phyloP scores from a whole-genome alignment of 2,888 invertebrate species.

The Frankliniella intonsa region DNA sequence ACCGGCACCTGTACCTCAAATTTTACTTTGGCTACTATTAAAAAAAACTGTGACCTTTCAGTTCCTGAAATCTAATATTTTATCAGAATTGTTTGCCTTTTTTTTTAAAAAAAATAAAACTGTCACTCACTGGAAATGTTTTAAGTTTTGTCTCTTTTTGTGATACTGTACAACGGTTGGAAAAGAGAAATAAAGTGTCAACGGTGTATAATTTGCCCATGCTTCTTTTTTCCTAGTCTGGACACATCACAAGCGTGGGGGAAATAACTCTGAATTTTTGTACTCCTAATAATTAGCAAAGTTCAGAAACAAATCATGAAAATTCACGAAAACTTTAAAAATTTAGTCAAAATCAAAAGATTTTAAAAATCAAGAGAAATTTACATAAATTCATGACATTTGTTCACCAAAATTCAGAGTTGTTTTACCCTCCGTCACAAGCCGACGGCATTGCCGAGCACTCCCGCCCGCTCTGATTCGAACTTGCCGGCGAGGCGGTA shows the following conservation, averaged over 20 bases:
- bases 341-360: too few species aligned
- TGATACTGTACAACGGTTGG: neutral
- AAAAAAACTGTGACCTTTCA: neutral
- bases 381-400: neutral
- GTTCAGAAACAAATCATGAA: too few species aligned
- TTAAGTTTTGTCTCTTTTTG: neutral
- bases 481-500: too few species aligned
- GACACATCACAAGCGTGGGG: too few species aligned
- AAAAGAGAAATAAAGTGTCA: slow-evolving; percentile 20
- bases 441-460: too few species aligned
- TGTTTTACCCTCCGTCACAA: neutral
- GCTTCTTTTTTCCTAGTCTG: too few species aligned
- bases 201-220: neutral
- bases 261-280: too few species aligned
- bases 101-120: neutral
- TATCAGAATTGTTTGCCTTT: neutral
- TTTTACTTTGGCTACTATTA: neutral
- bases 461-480: too few species aligned
- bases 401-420: too few species aligned
- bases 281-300: too few species aligned
- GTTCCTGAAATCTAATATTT: neutral
- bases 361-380: neutral
- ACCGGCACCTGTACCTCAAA: neutral
- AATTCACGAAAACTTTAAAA: neutral
- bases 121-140: neutral